Percentiles rank a stretch among this genome's conserved stretches.
Conservation (phyloP, 2,113 vertebrate genomes). For the Phyllopteryx taeniolatus region DNA sequence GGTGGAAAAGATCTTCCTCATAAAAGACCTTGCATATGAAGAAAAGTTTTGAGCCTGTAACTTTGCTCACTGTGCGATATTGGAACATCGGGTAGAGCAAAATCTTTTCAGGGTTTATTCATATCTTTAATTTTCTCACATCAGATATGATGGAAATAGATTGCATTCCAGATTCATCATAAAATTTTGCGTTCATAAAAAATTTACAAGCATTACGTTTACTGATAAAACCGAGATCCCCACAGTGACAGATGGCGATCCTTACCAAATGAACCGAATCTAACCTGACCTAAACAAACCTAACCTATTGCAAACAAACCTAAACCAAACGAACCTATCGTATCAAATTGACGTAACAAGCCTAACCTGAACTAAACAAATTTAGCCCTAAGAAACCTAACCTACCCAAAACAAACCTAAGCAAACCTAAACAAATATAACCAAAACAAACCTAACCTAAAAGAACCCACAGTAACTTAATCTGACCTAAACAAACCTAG, state of each 20-base stretch:
- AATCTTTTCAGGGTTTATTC: not conserved
- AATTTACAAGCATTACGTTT: not conserved
- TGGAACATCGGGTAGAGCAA: not conserved
- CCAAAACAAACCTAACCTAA: not conserved
- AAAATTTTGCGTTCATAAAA: not conserved
- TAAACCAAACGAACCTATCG: not conserved
- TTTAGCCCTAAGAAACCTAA: too few species aligned
- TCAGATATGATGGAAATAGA: not conserved
- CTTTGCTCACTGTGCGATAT: not conserved
- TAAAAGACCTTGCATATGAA: slow-evolving; percentile 14
- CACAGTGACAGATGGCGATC: not conserved
- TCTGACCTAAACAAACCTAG: not conserved
- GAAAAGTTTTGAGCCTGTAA: not conserved
- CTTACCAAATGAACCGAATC: not conserved
- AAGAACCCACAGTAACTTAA: too few species aligned
- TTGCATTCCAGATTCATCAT: not conserved
- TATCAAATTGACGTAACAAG: too few species aligned
- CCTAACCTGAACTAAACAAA: not conserved
- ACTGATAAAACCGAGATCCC: not conserved
- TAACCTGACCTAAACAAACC: not conserved
- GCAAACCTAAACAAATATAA: not conserved
- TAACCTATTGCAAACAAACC: not conserved
- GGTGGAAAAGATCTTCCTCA: slow-evolving; percentile 12
- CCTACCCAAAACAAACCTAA: not conserved
- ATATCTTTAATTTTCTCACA: not conserved